Evolutionary conservation across 2,113 vertebrate genomes (phyloP).

Genomic region (Spea bombifrons): DNA sequence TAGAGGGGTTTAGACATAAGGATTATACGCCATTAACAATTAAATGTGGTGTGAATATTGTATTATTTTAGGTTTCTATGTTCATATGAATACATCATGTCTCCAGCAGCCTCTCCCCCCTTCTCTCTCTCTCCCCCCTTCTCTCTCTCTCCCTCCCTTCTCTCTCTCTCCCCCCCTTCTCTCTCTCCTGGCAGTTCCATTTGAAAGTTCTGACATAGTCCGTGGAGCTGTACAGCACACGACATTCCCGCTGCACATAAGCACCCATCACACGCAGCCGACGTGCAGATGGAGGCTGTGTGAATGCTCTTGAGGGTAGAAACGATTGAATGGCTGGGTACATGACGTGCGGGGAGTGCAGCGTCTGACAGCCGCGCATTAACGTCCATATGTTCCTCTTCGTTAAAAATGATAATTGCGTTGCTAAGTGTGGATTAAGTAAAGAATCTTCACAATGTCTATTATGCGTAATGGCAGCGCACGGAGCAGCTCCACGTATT

Average conservation of each 20-base stretch:
- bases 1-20: no score
- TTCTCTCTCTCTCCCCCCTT: no score
- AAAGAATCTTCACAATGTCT: not conserved
- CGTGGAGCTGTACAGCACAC: no score
- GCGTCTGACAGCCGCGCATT: not conserved
- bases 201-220: no score
- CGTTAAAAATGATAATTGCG: not conserved
- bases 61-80: no score
- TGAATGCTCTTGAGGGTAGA: not conserved
- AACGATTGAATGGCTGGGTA: not conserved
- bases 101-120: not conserved
- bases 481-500: not conserved
- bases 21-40: no score
- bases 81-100: no score
- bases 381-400: conserved; percentile 2
- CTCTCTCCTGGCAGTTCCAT: no score
- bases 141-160: not conserved
- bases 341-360: not conserved
- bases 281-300: no score
- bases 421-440: conserved; percentile 13
- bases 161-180: not conserved
- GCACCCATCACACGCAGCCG: no score
- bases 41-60: no score
- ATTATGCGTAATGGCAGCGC: not conserved
- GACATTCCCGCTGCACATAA: no score